A percentile compares a stretch with the other conserved stretches of the same genome.
These are phyloP conservation scores for Rhineura floridana DNA, from an alignment of 2,113 vertebrate genomes.

Conservation along the genomic window DNA sequence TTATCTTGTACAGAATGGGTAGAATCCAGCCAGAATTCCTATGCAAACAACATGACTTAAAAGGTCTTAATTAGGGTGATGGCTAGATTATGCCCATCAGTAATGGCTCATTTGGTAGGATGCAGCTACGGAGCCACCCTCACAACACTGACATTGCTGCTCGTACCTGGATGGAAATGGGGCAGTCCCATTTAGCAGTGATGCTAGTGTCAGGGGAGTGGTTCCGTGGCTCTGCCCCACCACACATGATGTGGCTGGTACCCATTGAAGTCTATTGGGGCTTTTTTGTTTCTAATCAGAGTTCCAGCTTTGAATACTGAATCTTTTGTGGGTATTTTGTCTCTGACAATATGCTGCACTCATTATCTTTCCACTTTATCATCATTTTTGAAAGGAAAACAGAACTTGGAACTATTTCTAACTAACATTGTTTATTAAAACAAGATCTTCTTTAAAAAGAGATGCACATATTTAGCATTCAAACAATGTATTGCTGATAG, in stretches of 20 bases:
- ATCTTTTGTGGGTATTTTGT: not conserved
- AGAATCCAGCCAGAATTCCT: not conserved
- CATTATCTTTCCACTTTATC: not conserved
- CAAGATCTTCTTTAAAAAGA: not conserved
- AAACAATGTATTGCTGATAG: not conserved
- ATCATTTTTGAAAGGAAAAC: not conserved
- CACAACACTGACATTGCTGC: too few species aligned
- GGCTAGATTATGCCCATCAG: not conserved
- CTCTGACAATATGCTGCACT: not conserved
- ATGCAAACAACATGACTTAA: not conserved
- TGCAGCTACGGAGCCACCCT: too few species aligned
- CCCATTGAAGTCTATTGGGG: too few species aligned
- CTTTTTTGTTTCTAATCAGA: not conserved
- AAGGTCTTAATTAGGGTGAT: not conserved
- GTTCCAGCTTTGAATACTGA: not conserved
- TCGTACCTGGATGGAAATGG: too few species aligned
- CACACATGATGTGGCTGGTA: too few species aligned
- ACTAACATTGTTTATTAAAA: not conserved
- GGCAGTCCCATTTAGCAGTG: too few species aligned
- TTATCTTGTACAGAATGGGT: not conserved
- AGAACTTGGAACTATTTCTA: not conserved
- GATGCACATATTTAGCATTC: not conserved
- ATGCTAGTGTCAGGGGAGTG: too few species aligned
- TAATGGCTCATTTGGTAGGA: too few species aligned
- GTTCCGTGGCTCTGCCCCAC: too few species aligned